Percentiles rank a stretch among this genome's conserved stretches.
phyloP scores from a whole-genome alignment of 2,888 invertebrate genomes.

The Lycophotia porphyrea region DNA sequence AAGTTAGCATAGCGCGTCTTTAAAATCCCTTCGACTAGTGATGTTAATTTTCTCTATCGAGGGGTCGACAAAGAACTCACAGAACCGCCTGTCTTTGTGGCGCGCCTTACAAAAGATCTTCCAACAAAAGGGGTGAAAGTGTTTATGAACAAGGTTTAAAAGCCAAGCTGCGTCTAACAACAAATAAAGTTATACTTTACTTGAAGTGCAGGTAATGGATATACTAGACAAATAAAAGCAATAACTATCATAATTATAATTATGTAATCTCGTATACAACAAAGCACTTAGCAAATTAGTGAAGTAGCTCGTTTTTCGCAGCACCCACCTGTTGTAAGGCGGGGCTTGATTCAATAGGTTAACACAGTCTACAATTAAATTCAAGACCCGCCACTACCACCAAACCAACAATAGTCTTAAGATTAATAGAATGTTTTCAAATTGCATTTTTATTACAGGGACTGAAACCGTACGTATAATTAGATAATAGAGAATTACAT shows the following conservation, averaged over 20 bases:
- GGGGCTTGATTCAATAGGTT: conserved; percentile 32
- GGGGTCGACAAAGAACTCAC: conserved; percentile 11
- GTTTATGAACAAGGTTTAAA: conserved; percentile 11
- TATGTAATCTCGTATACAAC: neutral
- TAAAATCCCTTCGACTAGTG: conserved; percentile 7
- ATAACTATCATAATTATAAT: neutral
- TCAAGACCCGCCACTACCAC: neutral
- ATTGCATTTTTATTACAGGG: neutral
- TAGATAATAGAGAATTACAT: neutral
- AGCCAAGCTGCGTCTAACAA: conserved; percentile 5
- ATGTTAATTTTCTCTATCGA: conserved; percentile 22
- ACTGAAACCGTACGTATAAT: neutral
- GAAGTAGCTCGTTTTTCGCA: neutral
- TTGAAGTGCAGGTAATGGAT: neutral
- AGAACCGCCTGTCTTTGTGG: conserved; percentile 26
- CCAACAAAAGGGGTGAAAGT: conserved; percentile 30
- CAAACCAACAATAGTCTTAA: neutral
- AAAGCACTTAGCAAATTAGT: neutral
- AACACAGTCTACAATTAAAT: conserved; percentile 24
- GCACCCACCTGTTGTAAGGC: conserved; percentile 48
- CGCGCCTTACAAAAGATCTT: conserved; percentile 21
- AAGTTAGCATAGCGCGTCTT: neutral
- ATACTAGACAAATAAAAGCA: neutral
- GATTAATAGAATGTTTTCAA: neutral
- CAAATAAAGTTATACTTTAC: neutral